Base-by-base conservation (phyloP, 2,888 invertebrate species). In the Tipula lateralis region DNA sequence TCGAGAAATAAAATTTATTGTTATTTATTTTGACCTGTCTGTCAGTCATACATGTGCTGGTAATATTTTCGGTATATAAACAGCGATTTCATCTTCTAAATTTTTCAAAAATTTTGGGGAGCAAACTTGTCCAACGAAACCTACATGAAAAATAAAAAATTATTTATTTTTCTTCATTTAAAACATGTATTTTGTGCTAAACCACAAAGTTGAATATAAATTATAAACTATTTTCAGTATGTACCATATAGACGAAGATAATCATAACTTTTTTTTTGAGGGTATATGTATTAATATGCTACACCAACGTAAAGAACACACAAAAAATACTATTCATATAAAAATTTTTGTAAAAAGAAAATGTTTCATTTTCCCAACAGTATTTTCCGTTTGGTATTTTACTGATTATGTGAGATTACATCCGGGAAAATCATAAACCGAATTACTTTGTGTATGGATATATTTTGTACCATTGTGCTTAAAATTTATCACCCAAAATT, bases 401-500 rank as follows among this genome's bases (percentile, higher is more conserved):
- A 66, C 66, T 66, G 66, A 66, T 66, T 66, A 66, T 66, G 66
- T 66, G 66, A 19, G 66, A 66, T 66, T 24, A 66, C 66, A 66
- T 66, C 66, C 66, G 66, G 66, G 66, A 66, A 66, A 66, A 66
- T 66, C 7, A 66, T 24, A 9, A 24, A 66, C 66, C 66, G 12
- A 9, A 66, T 6, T 66, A 66, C 24, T 66, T 66, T 66, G 24
- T 66, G 24, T 24, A 9, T 3, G 7, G 13, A 16, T 44, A 24
- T 66, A 24, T 24, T 66, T 9, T 6, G 9, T 66, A 66, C 66
- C 24, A 24, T 9, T 66, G 24, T 66, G 24, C 24, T 24, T 24
- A 66, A 19, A 66, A 66, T 66, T 6, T 24, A 24, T 6, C 9
- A 66, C 24, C 66, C 66, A 66, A 66, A 50, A 44, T 44, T 24